Evolutionary conservation across 2,888 invertebrate genomes (phyloP).

Genomic region (Galeopsomyia nigrocyanea): DNA sequence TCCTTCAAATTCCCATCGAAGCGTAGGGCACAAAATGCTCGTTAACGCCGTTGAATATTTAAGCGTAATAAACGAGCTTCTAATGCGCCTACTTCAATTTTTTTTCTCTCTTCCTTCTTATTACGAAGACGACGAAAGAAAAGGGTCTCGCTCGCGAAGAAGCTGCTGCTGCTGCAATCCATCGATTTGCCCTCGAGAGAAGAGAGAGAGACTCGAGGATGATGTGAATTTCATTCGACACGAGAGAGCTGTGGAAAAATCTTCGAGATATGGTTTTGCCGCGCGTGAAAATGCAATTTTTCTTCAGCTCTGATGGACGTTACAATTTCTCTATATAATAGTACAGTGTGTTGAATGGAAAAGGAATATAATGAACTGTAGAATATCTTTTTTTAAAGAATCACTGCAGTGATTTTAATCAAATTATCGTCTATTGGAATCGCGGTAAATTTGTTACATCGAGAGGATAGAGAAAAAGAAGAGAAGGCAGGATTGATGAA

Average conservation of each 20-base stretch:
- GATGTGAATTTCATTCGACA: conserved; percentile 37
- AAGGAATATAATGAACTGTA: too few species aligned
- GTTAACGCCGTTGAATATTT: conserved; percentile 27
- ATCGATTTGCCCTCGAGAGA: conserved; percentile 16
- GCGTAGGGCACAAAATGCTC: conserved; percentile 9
- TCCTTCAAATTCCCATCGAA: conserved; percentile 2
- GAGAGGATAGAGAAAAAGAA: too few species aligned
- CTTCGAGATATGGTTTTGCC: conserved; percentile 1
- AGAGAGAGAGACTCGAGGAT: conserved; percentile 2
- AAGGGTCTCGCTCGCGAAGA: neutral
- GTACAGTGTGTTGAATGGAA: too few species aligned
- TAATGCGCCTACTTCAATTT: conserved; percentile 47
- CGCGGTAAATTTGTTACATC: too few species aligned
- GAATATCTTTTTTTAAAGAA: too few species aligned
- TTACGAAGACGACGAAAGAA: neutral
- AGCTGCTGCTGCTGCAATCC: conserved; percentile 1
- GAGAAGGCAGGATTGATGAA: too few species aligned
- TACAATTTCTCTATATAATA: neutral
- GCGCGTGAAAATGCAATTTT: conserved; percentile 23
- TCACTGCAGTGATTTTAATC: neutral
- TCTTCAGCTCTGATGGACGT: conserved; percentile 6
- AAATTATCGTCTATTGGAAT: conserved; percentile 3
- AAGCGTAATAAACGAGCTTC: conserved; percentile 49
- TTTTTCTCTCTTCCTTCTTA: neutral
- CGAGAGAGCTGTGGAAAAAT: conserved; percentile 10